A percentile compares a stretch with the other conserved stretches of the same genome.
These are phyloP conservation scores for Trachelus tabidus DNA, from an alignment of 2,888 invertebrate species.

Conservation along the genomic window DNA sequence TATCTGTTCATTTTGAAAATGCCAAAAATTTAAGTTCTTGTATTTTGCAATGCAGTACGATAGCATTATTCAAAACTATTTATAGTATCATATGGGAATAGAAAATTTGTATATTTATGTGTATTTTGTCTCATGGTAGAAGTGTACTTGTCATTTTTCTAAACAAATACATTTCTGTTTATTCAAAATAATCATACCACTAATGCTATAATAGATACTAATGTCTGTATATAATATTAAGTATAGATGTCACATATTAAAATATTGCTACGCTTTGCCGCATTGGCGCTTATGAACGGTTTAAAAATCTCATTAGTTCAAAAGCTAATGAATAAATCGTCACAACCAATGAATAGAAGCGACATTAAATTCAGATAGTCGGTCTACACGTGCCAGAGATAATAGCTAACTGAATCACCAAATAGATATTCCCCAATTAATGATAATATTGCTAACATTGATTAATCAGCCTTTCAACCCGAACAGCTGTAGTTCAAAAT, in stretches of 20 bases:
- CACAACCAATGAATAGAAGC: background rate
- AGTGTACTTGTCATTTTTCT: background rate
- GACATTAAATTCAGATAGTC: background rate
- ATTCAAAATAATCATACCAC: background rate
- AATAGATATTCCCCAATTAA: background rate
- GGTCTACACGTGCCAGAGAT: background rate
- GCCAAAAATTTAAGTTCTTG: background rate
- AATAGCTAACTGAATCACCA: background rate
- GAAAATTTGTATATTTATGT: background rate
- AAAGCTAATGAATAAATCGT: background rate
- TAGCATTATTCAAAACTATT: background rate
- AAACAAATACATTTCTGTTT: background rate
- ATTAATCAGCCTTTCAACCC: background rate
- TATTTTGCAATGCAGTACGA: background rate
- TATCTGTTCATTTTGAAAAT: background rate
- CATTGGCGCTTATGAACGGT: constrained; percentile 6
- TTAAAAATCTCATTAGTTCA: background rate
- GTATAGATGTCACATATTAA: constrained; percentile 7
- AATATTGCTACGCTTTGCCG: constrained; percentile 8
- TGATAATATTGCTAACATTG: background rate
- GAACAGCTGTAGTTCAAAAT: background rate
- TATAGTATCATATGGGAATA: background rate
- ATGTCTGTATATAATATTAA: constrained; percentile 13
- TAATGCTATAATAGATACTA: background rate
- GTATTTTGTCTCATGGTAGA: background rate